These are phyloP conservation scores for Pitta sordida DNA, from an alignment of 2,113 vertebrate genomes.

Conservation along the genomic window DNA sequence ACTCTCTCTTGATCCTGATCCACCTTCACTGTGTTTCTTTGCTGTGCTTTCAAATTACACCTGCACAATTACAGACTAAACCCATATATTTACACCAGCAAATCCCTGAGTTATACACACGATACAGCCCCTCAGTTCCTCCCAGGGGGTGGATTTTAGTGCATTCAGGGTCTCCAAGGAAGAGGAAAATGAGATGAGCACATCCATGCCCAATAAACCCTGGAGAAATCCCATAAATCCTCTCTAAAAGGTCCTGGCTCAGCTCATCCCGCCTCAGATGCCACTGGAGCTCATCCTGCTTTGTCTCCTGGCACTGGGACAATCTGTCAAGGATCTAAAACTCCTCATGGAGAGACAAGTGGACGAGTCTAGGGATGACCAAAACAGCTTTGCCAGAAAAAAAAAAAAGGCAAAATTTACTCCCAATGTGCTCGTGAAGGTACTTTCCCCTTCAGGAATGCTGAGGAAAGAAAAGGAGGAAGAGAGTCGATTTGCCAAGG, in stretches of 20 bases:
- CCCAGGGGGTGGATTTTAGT: neutral
- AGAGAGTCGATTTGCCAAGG: neutral
- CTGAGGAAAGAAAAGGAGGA: neutral
- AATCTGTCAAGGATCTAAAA: neutral
- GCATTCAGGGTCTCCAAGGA: neutral
- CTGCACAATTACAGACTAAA: neutral
- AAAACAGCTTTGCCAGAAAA: neutral
- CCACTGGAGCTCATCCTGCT: neutral
- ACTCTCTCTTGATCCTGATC: neutral
- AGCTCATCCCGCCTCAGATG: neutral
- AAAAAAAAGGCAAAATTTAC: neutral
- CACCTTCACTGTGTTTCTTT: neutral
- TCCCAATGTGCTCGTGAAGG: neutral
- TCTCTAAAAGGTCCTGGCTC: neutral
- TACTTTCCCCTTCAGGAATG: neutral
- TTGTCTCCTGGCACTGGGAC: neutral
- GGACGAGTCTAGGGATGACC: neutral
- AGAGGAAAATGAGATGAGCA: neutral
- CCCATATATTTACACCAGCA: neutral
- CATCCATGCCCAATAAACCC: too few species aligned
- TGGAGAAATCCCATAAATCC: neutral
- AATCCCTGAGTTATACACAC: accelerated
- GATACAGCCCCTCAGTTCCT: neutral
- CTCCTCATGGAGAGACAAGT: neutral
- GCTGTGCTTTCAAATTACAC: neutral